Evolutionary conservation across 2,888 invertebrate genomes (phyloP).

Genomic region (Anthophora plumipes): DNA sequence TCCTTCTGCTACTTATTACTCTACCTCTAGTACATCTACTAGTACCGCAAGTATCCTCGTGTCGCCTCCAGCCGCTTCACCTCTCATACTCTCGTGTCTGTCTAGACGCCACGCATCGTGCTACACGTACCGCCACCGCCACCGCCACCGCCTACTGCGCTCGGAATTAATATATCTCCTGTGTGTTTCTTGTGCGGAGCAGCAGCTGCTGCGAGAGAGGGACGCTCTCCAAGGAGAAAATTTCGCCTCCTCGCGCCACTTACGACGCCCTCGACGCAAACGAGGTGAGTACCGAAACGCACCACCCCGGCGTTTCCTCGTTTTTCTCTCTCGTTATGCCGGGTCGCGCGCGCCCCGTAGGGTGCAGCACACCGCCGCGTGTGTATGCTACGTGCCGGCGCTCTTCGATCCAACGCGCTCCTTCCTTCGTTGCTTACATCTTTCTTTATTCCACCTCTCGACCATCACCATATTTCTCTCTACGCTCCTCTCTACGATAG

Average conservation of each 20-base stretch:
- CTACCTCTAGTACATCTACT: no score
- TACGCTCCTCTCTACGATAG: no score
- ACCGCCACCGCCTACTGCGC: constrained; percentile 1
- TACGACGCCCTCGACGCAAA: constrained; percentile 53
- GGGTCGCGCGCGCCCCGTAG: constrained; percentile 13
- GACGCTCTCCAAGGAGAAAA: constrained; percentile 29
- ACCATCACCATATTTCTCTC: neutral
- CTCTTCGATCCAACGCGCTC: neutral
- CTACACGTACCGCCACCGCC: constrained; percentile 10
- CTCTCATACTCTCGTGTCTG: constrained; percentile 40
- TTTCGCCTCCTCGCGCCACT: constrained; percentile 55
- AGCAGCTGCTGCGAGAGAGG: constrained; percentile 28
- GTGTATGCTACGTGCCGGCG: neutral
- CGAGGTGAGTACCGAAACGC: constrained; percentile 56
- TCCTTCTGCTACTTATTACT: constrained; percentile 26
- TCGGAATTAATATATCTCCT: constrained; percentile 42
- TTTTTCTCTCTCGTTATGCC: constrained; percentile 14
- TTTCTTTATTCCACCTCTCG: neutral
- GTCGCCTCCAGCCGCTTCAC: constrained; percentile 15
- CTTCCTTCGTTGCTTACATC: no score
- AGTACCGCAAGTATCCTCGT: constrained; percentile 14
- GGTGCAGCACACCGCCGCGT: constrained; percentile 13
- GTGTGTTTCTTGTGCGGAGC: constrained; percentile 47
- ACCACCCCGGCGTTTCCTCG: constrained; percentile 15
- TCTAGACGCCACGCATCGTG: constrained; percentile 53